These are phyloP conservation scores for Caerostris extrusa DNA, from an alignment of 1,140 invertebrate genomes.

Conservation along the genomic window DNA sequence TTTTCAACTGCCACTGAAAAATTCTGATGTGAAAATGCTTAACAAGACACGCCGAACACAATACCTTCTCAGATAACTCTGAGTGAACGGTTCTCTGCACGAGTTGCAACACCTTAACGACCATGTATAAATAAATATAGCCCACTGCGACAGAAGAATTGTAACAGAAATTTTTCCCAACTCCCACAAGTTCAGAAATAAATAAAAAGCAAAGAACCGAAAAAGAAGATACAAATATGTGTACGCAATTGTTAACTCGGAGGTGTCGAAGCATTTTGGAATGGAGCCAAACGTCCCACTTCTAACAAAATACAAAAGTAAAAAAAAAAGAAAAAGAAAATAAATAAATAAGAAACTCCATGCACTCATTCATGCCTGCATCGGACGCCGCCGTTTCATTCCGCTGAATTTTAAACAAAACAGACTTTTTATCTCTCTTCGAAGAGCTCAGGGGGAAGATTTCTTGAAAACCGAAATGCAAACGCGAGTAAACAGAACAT, in stretches of 20 bases:
- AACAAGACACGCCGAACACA: too few relatives aligned
- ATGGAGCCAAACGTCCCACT: background rate
- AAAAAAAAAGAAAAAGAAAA: background rate
- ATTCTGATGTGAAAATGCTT: too few relatives aligned
- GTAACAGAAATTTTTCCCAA: background rate
- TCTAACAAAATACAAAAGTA: background rate
- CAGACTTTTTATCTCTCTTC: constrained; percentile 5
- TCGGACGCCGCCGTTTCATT: background rate
- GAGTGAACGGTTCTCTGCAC: too few relatives aligned
- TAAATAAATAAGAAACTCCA: background rate
- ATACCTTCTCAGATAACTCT: too few relatives aligned
- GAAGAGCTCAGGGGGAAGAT: background rate
- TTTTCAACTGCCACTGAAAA: too few relatives aligned
- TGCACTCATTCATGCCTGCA: background rate
- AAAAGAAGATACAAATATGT: background rate
- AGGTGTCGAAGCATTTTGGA: background rate
- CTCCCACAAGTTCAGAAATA: background rate
- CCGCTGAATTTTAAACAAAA: constrained; percentile 40
- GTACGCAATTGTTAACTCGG: background rate
- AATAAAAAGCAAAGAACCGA: background rate
- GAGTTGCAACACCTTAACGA: too few relatives aligned
- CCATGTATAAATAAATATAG: background rate
- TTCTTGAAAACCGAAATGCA: background rate
- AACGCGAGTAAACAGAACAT: constrained; percentile 53
- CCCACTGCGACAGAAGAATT: background rate